These are phyloP conservation scores for Oxyura jamaicensis DNA, from an alignment of 2,113 vertebrate genomes.

Conservation along the genomic window DNA sequence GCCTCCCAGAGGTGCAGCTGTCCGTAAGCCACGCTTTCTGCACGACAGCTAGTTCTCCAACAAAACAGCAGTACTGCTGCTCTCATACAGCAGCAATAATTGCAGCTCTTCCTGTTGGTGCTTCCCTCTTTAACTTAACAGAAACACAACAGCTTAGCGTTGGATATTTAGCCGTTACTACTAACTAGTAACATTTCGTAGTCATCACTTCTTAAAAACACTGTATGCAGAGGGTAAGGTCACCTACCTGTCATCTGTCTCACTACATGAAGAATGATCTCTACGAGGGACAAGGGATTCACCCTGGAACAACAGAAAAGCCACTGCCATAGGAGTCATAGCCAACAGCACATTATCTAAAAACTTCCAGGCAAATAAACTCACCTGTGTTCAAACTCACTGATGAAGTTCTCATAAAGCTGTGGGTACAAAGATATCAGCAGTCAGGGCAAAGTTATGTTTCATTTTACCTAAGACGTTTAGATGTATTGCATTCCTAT, in stretches of 20 bases:
- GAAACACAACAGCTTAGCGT: fast-evolving
- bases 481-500: fast-evolving
- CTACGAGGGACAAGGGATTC: slow-evolving; percentile 95
- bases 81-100: fast-evolving
- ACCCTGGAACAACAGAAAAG: slow-evolving; percentile 81
- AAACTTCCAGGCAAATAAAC: background rate
- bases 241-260: slow-evolving; percentile 91
- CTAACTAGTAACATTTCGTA: background rate
- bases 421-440: slow-evolving; percentile 45
- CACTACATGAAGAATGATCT: slow-evolving; percentile 93
- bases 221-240: fast-evolving
- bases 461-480: fast-evolving
- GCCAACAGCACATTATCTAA: fast-evolving
- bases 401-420: slow-evolving; percentile 98
- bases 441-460: background rate
- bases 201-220: fast-evolving
- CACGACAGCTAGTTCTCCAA: background rate
- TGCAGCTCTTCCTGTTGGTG: fast-evolving
- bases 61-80: fast-evolving
- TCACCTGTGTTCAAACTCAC: slow-evolving; percentile 98
- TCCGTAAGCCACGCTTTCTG: fast-evolving
- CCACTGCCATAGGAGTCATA: background rate
- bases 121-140: background rate
- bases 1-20: background rate
- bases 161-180: too few species aligned